A percentile compares a stretch with the other conserved stretches of the same genome.
Evolutionary conservation across 1,140 invertebrate species (phyloP).

Genomic region (Lysiphlebus fabarum): DNA sequence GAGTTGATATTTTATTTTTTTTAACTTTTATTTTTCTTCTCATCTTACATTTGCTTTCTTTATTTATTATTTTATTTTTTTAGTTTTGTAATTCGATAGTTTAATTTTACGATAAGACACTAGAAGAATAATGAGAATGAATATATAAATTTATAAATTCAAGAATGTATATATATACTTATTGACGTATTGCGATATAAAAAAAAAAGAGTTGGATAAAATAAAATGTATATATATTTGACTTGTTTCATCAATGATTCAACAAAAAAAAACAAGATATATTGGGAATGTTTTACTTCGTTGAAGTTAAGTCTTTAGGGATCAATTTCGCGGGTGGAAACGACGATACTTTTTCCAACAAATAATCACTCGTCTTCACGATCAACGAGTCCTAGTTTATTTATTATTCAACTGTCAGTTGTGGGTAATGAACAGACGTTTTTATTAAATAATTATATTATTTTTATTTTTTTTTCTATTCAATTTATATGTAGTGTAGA

Average conservation of each 20-base stretch:
- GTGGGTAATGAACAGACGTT: slow-evolving; percentile 46
- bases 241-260: slow-evolving; percentile 48
- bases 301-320: slow-evolving; percentile 39
- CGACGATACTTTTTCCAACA: slow-evolving; percentile 35
- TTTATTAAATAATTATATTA: slow-evolving; percentile 33
- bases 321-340: slow-evolving; percentile 46
- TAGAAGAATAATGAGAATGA: slow-evolving; percentile 4
- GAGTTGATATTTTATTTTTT: slow-evolving; percentile 12
- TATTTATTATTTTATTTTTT: neutral
- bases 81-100: neutral
- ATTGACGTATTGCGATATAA: neutral
- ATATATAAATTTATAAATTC: neutral
- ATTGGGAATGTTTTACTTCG: slow-evolving; percentile 26
- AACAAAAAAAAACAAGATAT: slow-evolving; percentile 42
- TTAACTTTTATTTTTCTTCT: neutral
- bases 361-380: slow-evolving; percentile 50
- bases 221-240: slow-evolving; percentile 3
- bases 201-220: neutral
- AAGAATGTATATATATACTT: neutral
- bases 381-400: slow-evolving; percentile 38
- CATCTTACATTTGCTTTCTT: neutral
- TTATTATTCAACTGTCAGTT: slow-evolving; percentile 44
- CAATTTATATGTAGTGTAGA: too few species aligned
- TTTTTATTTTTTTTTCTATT: too few species aligned
- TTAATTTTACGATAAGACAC: neutral